Evolutionary conservation across 1,140 invertebrate species (phyloP).

Genomic region (Heliconius hermathena): DNA sequence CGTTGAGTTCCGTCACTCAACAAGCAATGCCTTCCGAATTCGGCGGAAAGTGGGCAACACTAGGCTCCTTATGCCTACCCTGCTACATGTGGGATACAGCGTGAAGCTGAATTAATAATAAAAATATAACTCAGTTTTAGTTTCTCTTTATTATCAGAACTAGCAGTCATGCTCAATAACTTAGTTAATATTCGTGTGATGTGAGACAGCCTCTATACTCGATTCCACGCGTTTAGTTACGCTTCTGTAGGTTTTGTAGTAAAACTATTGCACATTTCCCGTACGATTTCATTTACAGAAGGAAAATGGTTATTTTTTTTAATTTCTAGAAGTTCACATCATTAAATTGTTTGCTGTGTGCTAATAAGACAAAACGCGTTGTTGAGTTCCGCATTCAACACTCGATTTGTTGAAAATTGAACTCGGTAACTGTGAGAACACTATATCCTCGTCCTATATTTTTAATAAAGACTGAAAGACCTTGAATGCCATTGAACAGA

Average conservation of each 20-base stretch:
- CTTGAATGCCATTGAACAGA: no score
- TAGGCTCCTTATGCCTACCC: not conserved
- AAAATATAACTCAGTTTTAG: not conserved
- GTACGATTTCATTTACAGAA: not conserved
- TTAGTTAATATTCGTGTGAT: slow-evolving; percentile 38
- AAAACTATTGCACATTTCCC: slow-evolving; percentile 6
- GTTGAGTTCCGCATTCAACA: no score
- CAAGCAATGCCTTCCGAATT: not conserved
- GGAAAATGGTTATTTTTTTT: not conserved
- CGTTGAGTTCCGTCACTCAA: not conserved
- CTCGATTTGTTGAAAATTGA: no score
- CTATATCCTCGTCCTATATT: no score
- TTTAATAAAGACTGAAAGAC: no score
- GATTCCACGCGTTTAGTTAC: slow-evolving; percentile 31
- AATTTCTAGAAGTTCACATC: not conserved
- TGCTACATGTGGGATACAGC: no score
- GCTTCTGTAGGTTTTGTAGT: slow-evolving; percentile 16
- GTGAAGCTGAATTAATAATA: not conserved
- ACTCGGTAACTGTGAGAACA: no score
- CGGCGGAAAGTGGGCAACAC: not conserved
- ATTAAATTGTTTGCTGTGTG: not conserved
- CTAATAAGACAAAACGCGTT: no score
- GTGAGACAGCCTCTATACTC: slow-evolving; percentile 29
- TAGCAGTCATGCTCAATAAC: slow-evolving; percentile 40
- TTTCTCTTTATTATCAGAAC: not conserved